Evolutionary conservation across 1,140 invertebrate genomes (phyloP), one percentile per base, ranked within the genome.

Genomic region (Ips nitidus): DNA sequence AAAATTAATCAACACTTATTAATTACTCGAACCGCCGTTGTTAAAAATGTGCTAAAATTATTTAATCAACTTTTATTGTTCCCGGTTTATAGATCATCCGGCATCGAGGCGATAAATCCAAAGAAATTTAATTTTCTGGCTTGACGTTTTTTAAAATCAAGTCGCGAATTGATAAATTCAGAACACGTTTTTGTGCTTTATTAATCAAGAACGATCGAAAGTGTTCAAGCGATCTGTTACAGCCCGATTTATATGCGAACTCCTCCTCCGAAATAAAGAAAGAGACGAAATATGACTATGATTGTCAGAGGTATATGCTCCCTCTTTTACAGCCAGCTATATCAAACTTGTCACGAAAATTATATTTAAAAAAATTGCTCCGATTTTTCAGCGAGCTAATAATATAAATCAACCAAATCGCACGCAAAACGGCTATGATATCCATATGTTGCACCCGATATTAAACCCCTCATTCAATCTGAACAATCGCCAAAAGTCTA

Each of bases 401-500:
- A 59, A 60, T 61, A 68, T 68, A 61, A 68, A 68, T 68, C 66
- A 60, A 43, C 42, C 1, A 45, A 59, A 50, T 61, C 4, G 47
- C 58, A 68, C 55, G 66, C 57, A 61, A 68, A 68, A 53, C 43
- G 40, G 50, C 66, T 7, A 52, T 56, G 63, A 66, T 55, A 22
- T 39, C 45, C 64, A 66, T 59, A 50, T 66, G 55, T 42, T 66
- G 8, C 42, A 22, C 43, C 1, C 3, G 56, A 45, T 66, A 66
- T 66, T 57, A 52, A n/a, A 41, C 38, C 64, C n/a, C 41, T 66
- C 58, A 47, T 53, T 66, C 64, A 66, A 66, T 40, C 39, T 3
- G 36, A 59, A 43, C 42, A 50, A 56, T 47, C 7, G 22, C 6
- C 45, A 22, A 50, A 22, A 3, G 6, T 2, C 41, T n/a, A n/a